These are phyloP conservation scores for Melanotaenia maccullochi DNA, from an alignment of 2,797 vertebrate species.

Conservation along the genomic window DNA sequence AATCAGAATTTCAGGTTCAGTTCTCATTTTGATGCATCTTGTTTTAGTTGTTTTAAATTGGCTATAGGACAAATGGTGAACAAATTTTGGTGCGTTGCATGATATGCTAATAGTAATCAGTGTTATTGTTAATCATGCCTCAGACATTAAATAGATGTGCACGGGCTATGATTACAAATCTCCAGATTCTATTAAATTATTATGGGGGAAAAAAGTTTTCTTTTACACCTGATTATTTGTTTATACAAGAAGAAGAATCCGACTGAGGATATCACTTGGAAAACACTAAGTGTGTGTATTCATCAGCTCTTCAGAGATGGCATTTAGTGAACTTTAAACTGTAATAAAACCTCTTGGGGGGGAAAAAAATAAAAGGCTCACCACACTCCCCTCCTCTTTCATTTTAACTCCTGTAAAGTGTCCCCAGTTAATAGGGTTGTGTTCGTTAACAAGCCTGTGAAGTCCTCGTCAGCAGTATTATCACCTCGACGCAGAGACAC, in stretches of 20 bases:
- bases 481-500: constrained; percentile 40
- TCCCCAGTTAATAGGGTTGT: constrained; percentile 61
- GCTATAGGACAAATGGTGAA: not conserved
- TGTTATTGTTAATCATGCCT: not conserved
- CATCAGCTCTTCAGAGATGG: constrained; percentile 8
- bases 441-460: constrained; percentile 63
- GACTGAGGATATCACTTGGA: constrained; percentile 36
- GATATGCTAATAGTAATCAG: not conserved
- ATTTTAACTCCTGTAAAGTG: constrained; percentile 45
- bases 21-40: not conserved
- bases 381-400: constrained; percentile 19
- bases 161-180: not conserved
- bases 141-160: not conserved
- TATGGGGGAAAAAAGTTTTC: not conserved
- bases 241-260: not conserved
- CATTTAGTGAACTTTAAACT: constrained; percentile 55
- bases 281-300: constrained; percentile 14
- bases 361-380: constrained; percentile 25
- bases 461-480: constrained; percentile 50
- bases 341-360: constrained; percentile 34
- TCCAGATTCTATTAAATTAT: not conserved
- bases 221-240: not conserved
- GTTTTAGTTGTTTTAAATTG: not conserved
- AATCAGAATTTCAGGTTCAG: not conserved
- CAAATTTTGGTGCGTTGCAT: not conserved